Evolutionary conservation across 2,888 invertebrate genomes (phyloP).

Genomic region (Strigamia crassipes): DNA sequence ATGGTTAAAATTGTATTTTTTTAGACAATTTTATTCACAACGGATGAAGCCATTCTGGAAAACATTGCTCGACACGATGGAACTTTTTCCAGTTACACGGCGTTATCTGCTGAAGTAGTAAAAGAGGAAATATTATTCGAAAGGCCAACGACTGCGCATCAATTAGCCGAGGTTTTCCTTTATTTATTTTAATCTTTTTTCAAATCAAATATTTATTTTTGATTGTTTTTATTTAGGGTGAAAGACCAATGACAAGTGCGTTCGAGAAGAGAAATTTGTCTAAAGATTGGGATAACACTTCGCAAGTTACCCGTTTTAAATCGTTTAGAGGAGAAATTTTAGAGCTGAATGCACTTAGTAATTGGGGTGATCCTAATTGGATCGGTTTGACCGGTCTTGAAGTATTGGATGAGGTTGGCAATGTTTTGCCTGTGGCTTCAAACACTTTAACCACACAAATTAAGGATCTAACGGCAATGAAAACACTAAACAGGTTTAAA

Average conservation of each 20-base stretch:
- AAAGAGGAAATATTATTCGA: constrained; percentile 44
- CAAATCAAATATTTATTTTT: not conserved
- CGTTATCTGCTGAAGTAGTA: not conserved
- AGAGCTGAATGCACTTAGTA: constrained; percentile 59
- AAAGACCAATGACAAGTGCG: constrained; percentile 44
- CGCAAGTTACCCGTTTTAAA: not conserved
- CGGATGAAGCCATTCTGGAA: constrained; percentile 73
- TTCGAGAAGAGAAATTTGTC: not conserved
- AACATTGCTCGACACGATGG: constrained; percentile 62
- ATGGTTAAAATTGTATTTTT: constrained; percentile 52
- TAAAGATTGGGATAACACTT: not conserved
- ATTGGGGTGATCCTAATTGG: constrained; percentile 62
- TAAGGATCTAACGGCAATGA: not conserved
- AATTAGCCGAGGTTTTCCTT: constrained; percentile 2
- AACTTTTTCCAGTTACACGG: constrained; percentile 53
- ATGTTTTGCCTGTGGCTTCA: constrained; percentile 55
- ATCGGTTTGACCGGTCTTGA: constrained; percentile 62
- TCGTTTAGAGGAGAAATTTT: not conserved
- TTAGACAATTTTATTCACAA: constrained; percentile 84
- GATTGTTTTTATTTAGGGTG: constrained; percentile 13
- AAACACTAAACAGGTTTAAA: constrained; percentile 19
- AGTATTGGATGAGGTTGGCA: constrained; percentile 59
- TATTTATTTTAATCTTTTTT: not conserved
- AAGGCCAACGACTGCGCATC: constrained; percentile 36
- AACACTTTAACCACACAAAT: not conserved